Base-by-base conservation (phyloP, 2,888 invertebrate species). In the Rhagonycha fulva region DNA sequence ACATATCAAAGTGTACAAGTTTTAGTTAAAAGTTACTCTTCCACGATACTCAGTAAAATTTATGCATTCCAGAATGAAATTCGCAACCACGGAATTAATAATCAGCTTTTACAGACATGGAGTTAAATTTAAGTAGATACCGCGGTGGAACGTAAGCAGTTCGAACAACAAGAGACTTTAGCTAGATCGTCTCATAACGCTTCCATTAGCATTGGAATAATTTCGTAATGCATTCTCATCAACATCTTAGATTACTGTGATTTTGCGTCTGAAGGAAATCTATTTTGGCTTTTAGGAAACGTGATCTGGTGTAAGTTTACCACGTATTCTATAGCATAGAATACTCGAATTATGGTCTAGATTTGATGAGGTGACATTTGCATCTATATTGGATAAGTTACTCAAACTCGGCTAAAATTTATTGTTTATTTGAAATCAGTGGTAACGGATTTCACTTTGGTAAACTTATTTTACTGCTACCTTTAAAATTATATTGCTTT, bases 181-280 rank as follows among this genome's bases (percentile, higher is more conserved):
- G 67, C 72, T 71, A 61, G 72, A 77, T 69, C 74, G 77, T 72
- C 74, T 77, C 74, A 77, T 77, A 77, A 77, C 77, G 74, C 75
- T 73, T 75, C 77, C 75, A 77, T 77, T 75, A 77, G 77, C 75
- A 77, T 77, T 68, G 71, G 74, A 75, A 75, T 75, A 77, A 77
- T 75, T 69, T 63, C 67, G 73, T 72, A 77, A 77, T 77, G 75
- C 72, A 75, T 75, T 77, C 77, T 77, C 77, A 75, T 77, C 77
- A 77, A 73, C 77, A 75, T 77, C 75, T 77, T 75, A 77, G 77
- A 77, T 77, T 75, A 70, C 72, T 68, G 77, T 71, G 75, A 77
- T 77, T 77, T 71, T 71, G 28, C 77, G 61, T 74, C 73, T 73
- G 66, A 30, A 70, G 75, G 70, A 77, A 77, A 77, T 77, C 77